phyloP scores from a whole-genome alignment of 2,113 vertebrate genomes.

The Varanus salvator region DNA sequence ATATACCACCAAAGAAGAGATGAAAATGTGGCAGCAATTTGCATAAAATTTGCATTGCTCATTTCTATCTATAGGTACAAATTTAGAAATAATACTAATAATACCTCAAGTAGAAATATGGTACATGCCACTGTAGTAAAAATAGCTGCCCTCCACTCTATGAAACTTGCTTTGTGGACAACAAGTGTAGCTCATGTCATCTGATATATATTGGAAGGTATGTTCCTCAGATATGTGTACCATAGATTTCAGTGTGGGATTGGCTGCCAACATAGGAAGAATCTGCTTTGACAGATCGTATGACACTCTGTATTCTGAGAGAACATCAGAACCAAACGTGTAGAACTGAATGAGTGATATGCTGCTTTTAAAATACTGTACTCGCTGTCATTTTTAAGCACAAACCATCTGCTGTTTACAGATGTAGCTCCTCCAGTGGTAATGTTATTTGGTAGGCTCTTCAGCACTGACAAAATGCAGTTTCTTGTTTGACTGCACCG shows the following conservation, averaged over 20 bases:
- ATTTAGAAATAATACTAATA: too few species aligned
- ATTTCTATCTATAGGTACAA: too few species aligned
- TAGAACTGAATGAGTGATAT: constrained; percentile 77
- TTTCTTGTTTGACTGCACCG: constrained; percentile 45
- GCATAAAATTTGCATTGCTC: too few species aligned
- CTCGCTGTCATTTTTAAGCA: constrained; percentile 73
- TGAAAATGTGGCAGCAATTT: too few species aligned
- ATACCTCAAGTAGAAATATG: too few species aligned
- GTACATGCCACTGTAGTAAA: too few species aligned
- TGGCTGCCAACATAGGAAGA: constrained; percentile 64
- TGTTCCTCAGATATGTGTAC: constrained; percentile 16
- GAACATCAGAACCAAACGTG: constrained; percentile 75
- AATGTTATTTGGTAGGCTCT: constrained; percentile 50
- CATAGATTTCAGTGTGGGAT: constrained; percentile 7
- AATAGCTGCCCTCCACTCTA: neutral
- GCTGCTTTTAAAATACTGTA: constrained; percentile 78
- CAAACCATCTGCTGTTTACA: constrained; percentile 83
- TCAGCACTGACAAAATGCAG: constrained; percentile 51
- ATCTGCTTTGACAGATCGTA: constrained; percentile 68
- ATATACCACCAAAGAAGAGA: too few species aligned
- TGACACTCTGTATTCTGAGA: constrained; percentile 75
- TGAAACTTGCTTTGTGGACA: neutral
- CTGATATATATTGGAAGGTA: neutral
- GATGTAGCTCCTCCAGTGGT: constrained; percentile 76
- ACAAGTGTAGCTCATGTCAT: neutral